A percentile compares a stretch with the other conserved stretches of the same genome.
Evolutionary conservation across 2,113 vertebrate genomes (phyloP).

Genomic region (Colossoma macropomum): DNA sequence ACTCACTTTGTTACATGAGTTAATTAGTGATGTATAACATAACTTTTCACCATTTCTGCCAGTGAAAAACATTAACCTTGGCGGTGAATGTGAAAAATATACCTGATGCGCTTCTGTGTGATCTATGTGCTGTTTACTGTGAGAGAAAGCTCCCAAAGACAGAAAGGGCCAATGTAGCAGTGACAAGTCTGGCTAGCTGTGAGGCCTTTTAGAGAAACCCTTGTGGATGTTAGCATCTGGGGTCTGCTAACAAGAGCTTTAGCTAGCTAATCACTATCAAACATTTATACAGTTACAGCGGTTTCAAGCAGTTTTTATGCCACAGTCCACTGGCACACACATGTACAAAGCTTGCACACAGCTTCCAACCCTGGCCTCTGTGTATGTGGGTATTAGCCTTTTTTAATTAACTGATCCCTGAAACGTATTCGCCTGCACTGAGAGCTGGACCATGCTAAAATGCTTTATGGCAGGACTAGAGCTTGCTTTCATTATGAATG

Average conservation of each 20-base stretch:
- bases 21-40: no score
- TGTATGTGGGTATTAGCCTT: neutral
- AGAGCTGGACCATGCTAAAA: neutral
- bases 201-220: neutral
- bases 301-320: neutral
- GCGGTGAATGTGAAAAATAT: no score
- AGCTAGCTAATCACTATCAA: neutral
- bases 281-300: conserved; percentile 10
- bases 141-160: neutral
- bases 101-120: no score
- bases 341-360: neutral
- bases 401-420: neutral
- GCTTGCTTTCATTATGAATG: neutral
- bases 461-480: neutral
- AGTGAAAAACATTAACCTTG: no score
- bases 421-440: neutral
- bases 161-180: neutral
- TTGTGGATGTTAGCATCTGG: no score
- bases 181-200: neutral
- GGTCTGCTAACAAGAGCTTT: neutral
- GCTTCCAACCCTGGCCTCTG: neutral
- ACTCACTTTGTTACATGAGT: no score
- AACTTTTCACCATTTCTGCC: no score
- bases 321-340: neutral
- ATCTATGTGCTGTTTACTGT: no score